phyloP scores from a whole-genome alignment of 2,797 vertebrate species.

The Hydrocynus forskahlii region DNA sequence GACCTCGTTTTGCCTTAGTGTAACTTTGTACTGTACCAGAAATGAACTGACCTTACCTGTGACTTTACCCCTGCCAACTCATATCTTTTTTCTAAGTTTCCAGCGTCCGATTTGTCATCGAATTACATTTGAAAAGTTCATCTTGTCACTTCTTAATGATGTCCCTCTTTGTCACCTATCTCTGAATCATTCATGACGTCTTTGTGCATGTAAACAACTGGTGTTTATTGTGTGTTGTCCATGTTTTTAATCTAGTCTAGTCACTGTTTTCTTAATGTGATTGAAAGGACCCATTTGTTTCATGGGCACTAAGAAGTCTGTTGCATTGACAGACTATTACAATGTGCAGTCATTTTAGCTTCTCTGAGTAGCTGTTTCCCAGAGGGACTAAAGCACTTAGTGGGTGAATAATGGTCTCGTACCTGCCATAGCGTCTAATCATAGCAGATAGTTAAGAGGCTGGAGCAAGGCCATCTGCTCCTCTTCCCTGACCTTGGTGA shows the following conservation, averaged over 20 bases:
- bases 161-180: neutral
- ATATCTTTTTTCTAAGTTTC: slow-evolving; percentile 3
- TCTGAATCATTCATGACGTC: neutral
- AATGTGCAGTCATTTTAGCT: slow-evolving; percentile 41
- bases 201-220: slow-evolving; percentile 1
- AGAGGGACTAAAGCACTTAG: slow-evolving; percentile 54
- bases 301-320: slow-evolving; percentile 31
- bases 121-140: neutral
- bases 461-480: slow-evolving; percentile 26
- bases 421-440: slow-evolving; percentile 44
- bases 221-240: neutral
- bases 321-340: slow-evolving; percentile 36
- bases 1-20: neutral
- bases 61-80: neutral
- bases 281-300: slow-evolving; percentile 30
- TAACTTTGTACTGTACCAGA: neutral
- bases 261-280: slow-evolving; percentile 27
- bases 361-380: slow-evolving; percentile 44
- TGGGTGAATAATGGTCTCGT: slow-evolving; percentile 45
- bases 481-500: slow-evolving; percentile 28
- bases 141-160: neutral
- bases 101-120: neutral
- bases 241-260: neutral
- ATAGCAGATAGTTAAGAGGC: slow-evolving; percentile 33
- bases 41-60: neutral